Base-by-base conservation (phyloP, 2,888 invertebrate genomes). In the Trimorus sp. region DNA sequence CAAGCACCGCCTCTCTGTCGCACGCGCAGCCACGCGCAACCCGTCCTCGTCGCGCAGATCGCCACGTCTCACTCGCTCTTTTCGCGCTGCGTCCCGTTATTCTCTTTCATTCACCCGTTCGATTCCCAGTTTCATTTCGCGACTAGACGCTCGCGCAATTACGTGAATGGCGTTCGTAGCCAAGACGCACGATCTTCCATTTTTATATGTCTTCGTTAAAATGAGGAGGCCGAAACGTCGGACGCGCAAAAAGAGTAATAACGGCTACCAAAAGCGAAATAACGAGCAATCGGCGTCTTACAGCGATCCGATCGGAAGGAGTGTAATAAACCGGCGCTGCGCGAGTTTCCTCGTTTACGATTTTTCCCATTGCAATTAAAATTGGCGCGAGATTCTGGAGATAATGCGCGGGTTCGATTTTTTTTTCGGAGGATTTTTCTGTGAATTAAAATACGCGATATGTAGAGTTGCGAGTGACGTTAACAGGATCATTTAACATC, bases 101-200 rank as follows among this genome's bases (percentile, higher is more conserved):
- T 70, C 53, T 53, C 42, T 42, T 3, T 42, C 71, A 12, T 63
- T 48, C 45, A 15, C 59, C 51, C 59, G 56, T 71, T 75, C 71
- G 63, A 77, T 70, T 65, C 70, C 51, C 49, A 70, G 66, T 80
- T 83, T 71, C 77, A 73, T 78, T 78, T 79, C 77, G 80, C 54
- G 60, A 76, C 79, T 54, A 53, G 69, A 63, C 68, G 45, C 48
- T 69, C 65, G 58, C 49, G 48, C 75, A 75, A 80, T 75, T 74
- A 75, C 75, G 79, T 75, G 79, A 70, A 77, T 70, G 63, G 74
- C 62, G 56, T 77, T 65, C n/a, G 63, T 26, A 77, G 63, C 63
- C n/a, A 48, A 59, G 63, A 68, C 65, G 76, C 69, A 40, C 70
- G 65, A 51, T 48, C 70, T 65, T 77, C 56, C 63, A 70, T 70